phyloP scores from a whole-genome alignment of 2,888 invertebrate genomes.

The Aproaerema taeniolella region DNA sequence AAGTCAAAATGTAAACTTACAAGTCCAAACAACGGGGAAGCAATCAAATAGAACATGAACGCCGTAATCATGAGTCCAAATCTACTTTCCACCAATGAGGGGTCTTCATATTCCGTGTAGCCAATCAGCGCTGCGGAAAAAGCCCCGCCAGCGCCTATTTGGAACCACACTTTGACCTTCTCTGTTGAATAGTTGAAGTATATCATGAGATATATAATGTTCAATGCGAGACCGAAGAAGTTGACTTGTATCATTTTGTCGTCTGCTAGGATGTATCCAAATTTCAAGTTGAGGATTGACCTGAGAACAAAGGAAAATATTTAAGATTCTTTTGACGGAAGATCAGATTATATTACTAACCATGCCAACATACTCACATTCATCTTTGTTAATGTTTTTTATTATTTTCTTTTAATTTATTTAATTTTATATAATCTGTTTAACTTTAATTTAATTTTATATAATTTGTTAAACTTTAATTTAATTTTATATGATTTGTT shows the following conservation, averaged over 20 bases:
- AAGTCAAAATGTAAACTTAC: too few relatives aligned
- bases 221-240: conserved; percentile 83
- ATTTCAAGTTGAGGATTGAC: conserved; percentile 85
- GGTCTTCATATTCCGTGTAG: conserved; percentile 82
- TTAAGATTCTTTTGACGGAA: neutral
- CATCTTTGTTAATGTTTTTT: too few relatives aligned
- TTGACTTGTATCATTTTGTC: conserved; percentile 88
- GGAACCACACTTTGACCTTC: conserved; percentile 72
- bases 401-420: too few relatives aligned
- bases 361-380: too few relatives aligned
- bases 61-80: conserved; percentile 84
- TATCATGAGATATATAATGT: conserved; percentile 80
- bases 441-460: too few relatives aligned
- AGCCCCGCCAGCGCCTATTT: conserved; percentile 73
- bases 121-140: conserved; percentile 78
- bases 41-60: conserved; percentile 81
- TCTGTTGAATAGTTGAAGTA: conserved; percentile 81
- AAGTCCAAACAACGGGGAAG: conserved; percentile 82
- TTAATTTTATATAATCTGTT: too few relatives aligned
- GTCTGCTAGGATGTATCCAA: conserved; percentile 85
- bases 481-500: too few relatives aligned
- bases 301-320: conserved; percentile 54
- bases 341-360: too few relatives aligned
- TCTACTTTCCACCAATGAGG: conserved; percentile 80
- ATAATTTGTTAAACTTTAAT: too few relatives aligned